Evolutionary conservation across 2,797 vertebrate species (phyloP).

Genomic region (Choloepus didactylus): DNA sequence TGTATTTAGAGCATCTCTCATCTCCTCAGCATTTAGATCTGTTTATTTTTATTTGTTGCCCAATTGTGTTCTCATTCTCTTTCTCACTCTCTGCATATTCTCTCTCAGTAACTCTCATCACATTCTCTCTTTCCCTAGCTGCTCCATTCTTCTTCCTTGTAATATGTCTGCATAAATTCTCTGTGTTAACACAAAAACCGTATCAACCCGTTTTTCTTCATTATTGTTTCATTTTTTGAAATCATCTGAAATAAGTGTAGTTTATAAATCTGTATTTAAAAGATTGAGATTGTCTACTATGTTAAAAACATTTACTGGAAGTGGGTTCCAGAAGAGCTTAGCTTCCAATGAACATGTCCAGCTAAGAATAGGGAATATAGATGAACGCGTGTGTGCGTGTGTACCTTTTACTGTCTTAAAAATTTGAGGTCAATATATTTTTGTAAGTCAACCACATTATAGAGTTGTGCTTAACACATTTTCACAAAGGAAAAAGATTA

Average conservation of each 20-base stretch:
- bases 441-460: constrained; percentile 62
- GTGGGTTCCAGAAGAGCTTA: constrained; percentile 51
- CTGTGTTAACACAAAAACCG: constrained; percentile 40
- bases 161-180: constrained; percentile 13
- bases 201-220: neutral
- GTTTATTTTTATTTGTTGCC: constrained; percentile 83
- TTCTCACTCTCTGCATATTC: neutral
- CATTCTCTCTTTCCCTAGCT: neutral
- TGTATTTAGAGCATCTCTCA: constrained; percentile 79
- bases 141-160: neutral
- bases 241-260: constrained; percentile 73
- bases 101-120: neutral
- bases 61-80: constrained; percentile 44
- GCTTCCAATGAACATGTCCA: constrained; percentile 64
- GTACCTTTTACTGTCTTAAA: constrained; percentile 36
- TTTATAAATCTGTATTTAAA: constrained; percentile 60
- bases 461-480: constrained; percentile 69
- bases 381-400: neutral
- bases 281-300: constrained; percentile 66
- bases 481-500: constrained; percentile 67
- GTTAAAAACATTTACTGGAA: constrained; percentile 45
- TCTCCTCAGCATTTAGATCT: constrained; percentile 77
- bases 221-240: constrained; percentile 76
- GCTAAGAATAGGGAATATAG: neutral
- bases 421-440: constrained; percentile 43